phyloP scores from a whole-genome alignment of 2,113 vertebrate genomes.

The Dromaius novaehollandiae region DNA sequence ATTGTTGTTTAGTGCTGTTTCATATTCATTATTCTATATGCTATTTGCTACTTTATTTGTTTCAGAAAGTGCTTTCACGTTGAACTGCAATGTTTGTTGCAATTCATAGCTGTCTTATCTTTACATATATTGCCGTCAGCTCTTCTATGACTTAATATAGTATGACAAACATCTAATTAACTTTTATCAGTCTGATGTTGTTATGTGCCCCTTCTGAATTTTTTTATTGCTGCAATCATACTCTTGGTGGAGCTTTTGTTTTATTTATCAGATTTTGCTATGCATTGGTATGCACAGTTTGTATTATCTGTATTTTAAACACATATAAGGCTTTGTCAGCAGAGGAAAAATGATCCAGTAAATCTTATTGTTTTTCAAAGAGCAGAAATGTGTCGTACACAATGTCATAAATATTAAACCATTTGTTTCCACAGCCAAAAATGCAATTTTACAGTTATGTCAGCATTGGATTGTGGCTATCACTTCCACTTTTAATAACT shows the following conservation, averaged over 20 bases:
- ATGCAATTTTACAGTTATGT: not conserved
- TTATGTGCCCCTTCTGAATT: not conserved
- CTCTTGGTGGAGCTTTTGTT: conserved; percentile 70
- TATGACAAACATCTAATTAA: not conserved
- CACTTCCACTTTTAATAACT: not conserved
- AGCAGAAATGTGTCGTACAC: not conserved
- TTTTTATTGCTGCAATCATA: conserved; percentile 28
- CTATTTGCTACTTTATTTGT: conserved; percentile 20
- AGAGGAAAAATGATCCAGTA: conserved; percentile 42
- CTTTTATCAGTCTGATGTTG: conserved; percentile 18
- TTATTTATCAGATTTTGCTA: conserved; percentile 50
- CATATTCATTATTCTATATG: not conserved
- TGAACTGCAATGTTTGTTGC: not conserved
- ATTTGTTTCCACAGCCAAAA: conserved; percentile 21
- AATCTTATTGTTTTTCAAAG: conserved; percentile 41
- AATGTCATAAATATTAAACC: not conserved
- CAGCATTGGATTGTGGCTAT: not conserved
- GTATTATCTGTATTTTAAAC: conserved; percentile 46
- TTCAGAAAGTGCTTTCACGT: not conserved
- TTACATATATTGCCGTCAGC: not conserved
- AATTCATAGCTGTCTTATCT: conserved; percentile 6
- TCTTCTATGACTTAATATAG: not conserved
- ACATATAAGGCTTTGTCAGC: conserved; percentile 8
- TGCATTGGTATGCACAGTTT: not conserved
- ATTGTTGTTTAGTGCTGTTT: conserved; percentile 16